Evolutionary conservation across 2,113 vertebrate species (phyloP).

Genomic region (Gallinago media): DNA sequence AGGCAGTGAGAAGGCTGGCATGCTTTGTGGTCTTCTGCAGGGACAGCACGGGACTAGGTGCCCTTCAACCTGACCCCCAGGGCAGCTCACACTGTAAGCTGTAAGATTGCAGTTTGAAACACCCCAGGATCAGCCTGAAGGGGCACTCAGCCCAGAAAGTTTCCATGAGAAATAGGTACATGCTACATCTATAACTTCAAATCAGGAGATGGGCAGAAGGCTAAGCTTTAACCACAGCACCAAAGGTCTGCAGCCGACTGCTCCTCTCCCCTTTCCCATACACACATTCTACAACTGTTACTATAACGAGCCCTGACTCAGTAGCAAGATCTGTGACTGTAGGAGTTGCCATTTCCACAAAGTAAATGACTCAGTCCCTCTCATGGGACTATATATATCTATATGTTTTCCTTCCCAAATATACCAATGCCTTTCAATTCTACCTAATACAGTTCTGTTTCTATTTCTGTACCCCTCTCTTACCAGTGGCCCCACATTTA

Average conservation of each 20-base stretch:
- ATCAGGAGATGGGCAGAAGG: neutral
- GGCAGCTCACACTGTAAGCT: neutral
- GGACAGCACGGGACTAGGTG: neutral
- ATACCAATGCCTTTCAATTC: neutral
- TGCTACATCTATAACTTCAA: neutral
- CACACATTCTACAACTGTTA: neutral
- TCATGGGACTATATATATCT: neutral
- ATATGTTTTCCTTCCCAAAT: neutral
- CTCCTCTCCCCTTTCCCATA: neutral
- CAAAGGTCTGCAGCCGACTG: neutral
- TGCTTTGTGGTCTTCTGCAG: neutral
- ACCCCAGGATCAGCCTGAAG: accelerated
- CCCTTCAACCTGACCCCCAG: accelerated
- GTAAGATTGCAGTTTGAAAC: neutral
- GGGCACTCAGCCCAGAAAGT: accelerated
- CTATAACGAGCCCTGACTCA: neutral
- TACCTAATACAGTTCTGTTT: neutral
- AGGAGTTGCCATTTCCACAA: neutral
- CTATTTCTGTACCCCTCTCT: neutral
- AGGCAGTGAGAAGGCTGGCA: neutral
- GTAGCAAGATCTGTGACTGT: neutral
- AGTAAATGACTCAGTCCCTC: neutral
- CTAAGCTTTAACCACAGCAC: neutral
- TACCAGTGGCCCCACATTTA: neutral
- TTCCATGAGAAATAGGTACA: accelerated